A percentile compares a stretch with the other conserved stretches of the same genome.
Conservation (phyloP, 2,888 invertebrate genomes). For the Ellobium chinense region DNA sequence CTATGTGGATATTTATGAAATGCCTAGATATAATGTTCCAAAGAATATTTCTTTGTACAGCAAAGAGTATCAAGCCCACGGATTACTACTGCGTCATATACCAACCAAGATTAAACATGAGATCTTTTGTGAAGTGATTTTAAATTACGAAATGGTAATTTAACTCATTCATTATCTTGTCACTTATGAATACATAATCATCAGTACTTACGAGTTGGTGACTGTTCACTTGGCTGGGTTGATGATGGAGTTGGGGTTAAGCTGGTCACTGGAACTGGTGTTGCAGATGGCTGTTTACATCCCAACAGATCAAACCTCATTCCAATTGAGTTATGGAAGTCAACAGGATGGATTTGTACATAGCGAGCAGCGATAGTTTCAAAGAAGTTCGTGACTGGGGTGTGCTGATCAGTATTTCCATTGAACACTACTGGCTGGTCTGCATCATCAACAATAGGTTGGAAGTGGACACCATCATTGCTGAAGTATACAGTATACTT, state of each 20-base stretch:
- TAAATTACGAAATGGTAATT: too few species aligned
- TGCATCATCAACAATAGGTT: conserved; percentile 18
- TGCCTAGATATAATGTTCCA: too few species aligned
- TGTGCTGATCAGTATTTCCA: conserved; percentile 51
- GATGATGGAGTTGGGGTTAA: conserved; percentile 45
- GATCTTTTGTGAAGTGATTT: too few species aligned
- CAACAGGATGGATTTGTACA: conserved; percentile 77
- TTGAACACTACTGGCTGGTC: conserved; percentile 81
- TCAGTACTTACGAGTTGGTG: too few species aligned
- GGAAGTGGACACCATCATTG: conserved; percentile 61
- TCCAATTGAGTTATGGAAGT: conserved; percentile 62
- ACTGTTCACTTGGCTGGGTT: too few species aligned
- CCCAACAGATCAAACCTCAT: conserved; percentile 67
- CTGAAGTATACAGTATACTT: conserved; percentile 61
- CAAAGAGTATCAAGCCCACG: too few species aligned
- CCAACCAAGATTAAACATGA: too few species aligned
- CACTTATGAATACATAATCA: too few species aligned
- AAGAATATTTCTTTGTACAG: too few species aligned
- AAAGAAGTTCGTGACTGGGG: conserved; percentile 53
- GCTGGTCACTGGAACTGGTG: conserved; percentile 47
- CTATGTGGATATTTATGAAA: too few species aligned
- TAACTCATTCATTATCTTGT: too few species aligned
- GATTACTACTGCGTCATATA: too few species aligned
- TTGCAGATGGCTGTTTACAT: conserved; percentile 60
- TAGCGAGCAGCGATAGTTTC: conserved; percentile 55